Evolutionary conservation across 2,888 invertebrate species (phyloP).

Genomic region (Agrilus biguttatus): DNA sequence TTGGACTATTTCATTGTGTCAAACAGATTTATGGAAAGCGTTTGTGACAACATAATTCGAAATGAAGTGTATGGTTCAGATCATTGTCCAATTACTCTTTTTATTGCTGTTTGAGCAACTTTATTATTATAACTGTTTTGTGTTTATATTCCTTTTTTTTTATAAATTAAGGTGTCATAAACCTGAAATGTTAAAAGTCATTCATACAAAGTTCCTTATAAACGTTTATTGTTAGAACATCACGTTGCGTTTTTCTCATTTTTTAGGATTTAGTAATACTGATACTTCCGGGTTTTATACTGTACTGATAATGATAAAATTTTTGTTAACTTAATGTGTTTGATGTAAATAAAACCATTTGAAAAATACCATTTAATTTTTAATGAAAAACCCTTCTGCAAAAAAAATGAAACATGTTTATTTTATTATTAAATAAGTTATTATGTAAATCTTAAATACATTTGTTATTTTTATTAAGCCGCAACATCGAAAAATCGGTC

Average conservation of each 20-base stretch:
- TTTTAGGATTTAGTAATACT: background rate
- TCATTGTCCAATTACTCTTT: constrained; percentile 84
- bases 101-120: constrained; percentile 39
- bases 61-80: constrained; percentile 81
- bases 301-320: too few relatives aligned
- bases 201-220: too few relatives aligned
- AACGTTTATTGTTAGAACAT: too few relatives aligned
- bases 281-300: background rate
- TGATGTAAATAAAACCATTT: background rate
- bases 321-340: background rate
- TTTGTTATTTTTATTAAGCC: constrained; percentile 34
- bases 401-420: too few relatives aligned
- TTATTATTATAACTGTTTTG: background rate
- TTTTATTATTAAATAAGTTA: background rate
- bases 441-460: background rate
- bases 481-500: constrained; percentile 89
- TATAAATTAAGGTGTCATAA: too few relatives aligned
- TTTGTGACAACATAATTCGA: constrained; percentile 78
- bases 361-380: too few relatives aligned
- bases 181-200: too few relatives aligned
- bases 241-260: too few relatives aligned
- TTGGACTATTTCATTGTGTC: constrained; percentile 92
- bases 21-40: constrained; percentile 53
- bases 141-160: too few relatives aligned
- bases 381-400: too few relatives aligned